A percentile compares a stretch with the other conserved stretches of the same genome.
phyloP scores from a whole-genome alignment of 2,797 vertebrate species.

The Poeciliopsis infans region DNA sequence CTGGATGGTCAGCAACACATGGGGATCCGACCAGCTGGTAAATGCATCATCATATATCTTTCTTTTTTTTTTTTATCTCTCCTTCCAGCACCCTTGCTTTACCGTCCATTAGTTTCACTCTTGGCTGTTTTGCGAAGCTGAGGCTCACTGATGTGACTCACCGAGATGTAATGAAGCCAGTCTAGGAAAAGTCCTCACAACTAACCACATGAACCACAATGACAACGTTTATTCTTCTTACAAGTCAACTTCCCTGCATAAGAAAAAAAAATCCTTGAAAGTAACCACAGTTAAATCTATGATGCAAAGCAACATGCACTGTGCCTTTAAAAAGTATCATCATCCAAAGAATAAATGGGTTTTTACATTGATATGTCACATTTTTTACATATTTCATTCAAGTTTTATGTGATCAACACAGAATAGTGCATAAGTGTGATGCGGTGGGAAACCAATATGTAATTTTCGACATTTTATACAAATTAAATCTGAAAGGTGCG shows the following conservation, averaged over 20 bases:
- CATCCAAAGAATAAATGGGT: neutral
- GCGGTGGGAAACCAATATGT: neutral
- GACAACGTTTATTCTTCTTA: neutral
- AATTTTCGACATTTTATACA: neutral
- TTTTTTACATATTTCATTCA: neutral
- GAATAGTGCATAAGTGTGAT: neutral
- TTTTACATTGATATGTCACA: neutral
- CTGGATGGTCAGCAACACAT: constrained; percentile 99
- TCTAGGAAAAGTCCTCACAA: constrained; percentile 26
- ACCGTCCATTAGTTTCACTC: constrained; percentile 32
- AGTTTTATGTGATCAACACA: neutral
- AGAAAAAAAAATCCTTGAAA: neutral
- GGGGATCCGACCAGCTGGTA: constrained; percentile 99
- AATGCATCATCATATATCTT: constrained; percentile 49
- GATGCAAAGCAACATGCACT: neutral
- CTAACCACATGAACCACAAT: constrained; percentile 35
- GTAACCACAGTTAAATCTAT: neutral
- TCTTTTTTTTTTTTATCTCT: constrained; percentile 8
- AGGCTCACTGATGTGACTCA: constrained; percentile 40
- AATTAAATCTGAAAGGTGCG: neutral
- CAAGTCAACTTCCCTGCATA: constrained; percentile 24
- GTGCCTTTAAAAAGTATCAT: neutral
- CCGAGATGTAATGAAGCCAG: constrained; percentile 42
- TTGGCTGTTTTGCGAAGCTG: constrained; percentile 13
- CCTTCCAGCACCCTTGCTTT: constrained; percentile 33